Evolutionary conservation across 2,888 invertebrate genomes (phyloP).

Genomic region (Coleophora deauratella): DNA sequence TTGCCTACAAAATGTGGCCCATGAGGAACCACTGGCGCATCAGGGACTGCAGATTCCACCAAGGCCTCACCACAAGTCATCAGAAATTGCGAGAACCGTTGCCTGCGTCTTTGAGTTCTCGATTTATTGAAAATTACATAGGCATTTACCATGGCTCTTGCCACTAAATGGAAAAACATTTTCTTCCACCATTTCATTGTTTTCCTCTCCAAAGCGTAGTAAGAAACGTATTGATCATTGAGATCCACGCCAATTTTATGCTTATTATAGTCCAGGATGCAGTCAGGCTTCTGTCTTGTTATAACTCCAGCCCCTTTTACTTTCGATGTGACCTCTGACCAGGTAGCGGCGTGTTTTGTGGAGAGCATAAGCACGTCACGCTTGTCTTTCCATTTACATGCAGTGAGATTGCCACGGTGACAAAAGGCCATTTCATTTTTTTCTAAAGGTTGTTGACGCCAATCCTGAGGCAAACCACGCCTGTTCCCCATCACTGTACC

Average conservation of each 20-base stretch:
- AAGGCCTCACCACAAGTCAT: not conserved
- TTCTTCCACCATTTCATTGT: conserved; percentile 18
- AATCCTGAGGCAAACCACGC: not conserved
- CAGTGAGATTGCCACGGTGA: conserved; percentile 15
- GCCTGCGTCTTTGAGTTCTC: not conserved
- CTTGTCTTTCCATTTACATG: conserved; percentile 19
- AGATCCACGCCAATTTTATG: conserved; percentile 12
- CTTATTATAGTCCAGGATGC: conserved; percentile 11
- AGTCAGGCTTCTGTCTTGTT: conserved; percentile 11
- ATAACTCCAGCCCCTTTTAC: too few species aligned
- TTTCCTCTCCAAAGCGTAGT: conserved; percentile 12
- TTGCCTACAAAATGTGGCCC: too few species aligned
- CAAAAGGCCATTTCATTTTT: conserved; percentile 13
- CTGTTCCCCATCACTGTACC: conserved; percentile 2
- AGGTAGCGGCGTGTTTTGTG: conserved; percentile 8
- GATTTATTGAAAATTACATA: conserved; percentile 6
- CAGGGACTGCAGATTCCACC: not conserved
- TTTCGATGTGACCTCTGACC: not conserved
- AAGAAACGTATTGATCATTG: conserved; percentile 13
- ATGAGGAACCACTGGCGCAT: not conserved
- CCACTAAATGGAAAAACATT: conserved; percentile 17
- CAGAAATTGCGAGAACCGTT: not conserved
- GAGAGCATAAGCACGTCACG: conserved; percentile 14
- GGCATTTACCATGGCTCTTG: conserved; percentile 15
- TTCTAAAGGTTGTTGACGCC: not conserved